phyloP scores from a whole-genome alignment of 2,888 invertebrate genomes.

The Drosophila tripunctata region DNA sequence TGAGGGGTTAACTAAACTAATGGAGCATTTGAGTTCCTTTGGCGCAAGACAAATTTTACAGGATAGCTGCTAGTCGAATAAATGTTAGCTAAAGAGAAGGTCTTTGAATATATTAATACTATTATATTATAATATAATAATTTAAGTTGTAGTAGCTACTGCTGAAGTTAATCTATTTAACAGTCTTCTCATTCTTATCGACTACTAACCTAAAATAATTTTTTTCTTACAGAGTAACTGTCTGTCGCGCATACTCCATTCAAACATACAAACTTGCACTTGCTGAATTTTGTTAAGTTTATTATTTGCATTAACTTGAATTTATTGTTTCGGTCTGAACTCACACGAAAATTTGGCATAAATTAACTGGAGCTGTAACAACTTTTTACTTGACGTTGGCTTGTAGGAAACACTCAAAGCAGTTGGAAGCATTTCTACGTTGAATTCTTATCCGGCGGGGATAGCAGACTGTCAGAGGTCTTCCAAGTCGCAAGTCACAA shows the following conservation, averaged over 20 bases:
- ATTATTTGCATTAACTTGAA: slow-evolving; percentile 49
- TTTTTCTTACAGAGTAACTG: not conserved
- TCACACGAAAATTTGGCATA: slow-evolving; percentile 64
- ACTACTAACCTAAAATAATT: too few species aligned
- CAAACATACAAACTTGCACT: slow-evolving; percentile 17
- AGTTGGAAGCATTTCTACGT: slow-evolving; percentile 6
- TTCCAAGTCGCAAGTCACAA: too few species aligned
- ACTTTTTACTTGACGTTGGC: not conserved
- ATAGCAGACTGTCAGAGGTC: slow-evolving; percentile 15
- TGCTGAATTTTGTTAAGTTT: slow-evolving; percentile 25
- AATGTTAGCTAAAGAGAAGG: too few species aligned
- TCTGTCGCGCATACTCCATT: not conserved
- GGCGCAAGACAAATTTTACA: too few species aligned
- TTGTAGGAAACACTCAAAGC: slow-evolving; percentile 33
- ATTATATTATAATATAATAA: too few species aligned
- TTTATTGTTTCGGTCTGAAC: slow-evolving; percentile 58
- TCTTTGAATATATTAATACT: too few species aligned
- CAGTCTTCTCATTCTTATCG: too few species aligned
- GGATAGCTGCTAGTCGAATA: not conserved
- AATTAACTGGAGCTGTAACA: slow-evolving; percentile 41
- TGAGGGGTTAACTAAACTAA: not conserved
- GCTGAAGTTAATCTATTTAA: too few species aligned
- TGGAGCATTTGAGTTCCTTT: not conserved
- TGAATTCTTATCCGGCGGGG: slow-evolving; percentile 11
- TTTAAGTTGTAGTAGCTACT: too few species aligned